Evolutionary conservation across 2,113 vertebrate species (phyloP), one percentile per base, ranked within the genome.

Genomic region (Mesembrinibis cayennensis): DNA sequence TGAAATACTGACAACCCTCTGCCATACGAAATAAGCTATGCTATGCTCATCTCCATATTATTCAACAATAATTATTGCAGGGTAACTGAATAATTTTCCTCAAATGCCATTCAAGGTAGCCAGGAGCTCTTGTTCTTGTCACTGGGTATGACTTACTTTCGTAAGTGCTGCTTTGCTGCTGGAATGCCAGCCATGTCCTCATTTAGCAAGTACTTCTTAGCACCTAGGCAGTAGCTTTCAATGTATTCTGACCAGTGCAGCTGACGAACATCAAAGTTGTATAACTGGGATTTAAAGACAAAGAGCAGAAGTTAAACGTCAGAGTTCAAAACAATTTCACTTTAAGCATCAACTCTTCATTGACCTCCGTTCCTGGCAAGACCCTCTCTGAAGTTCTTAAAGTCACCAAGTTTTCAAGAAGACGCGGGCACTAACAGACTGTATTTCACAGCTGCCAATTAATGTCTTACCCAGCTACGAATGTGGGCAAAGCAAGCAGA

Each of bases 221-320:
- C 98, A 90, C 99, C 99, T 89, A 99, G 98, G 94, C 99, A 99
- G 82, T 99, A 99, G 86, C 99, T 99, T 96, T 99, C 99, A 13
- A 99, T 99, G 97, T 99, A 99, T 96, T 99, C 99, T 2, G 99
- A 98, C 99, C 99, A 99, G 97, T 99, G 99, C 93, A 99, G 95
- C 96, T 99, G 99, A 50, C 99, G 99, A 70, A 99, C 98, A 36
- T 99, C 99, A 18, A 99, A 99, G 97, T 99, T 99, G 98, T 99
- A 99, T 26, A 98, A 96, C 99, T 99, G 98, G 40, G 88, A 96
- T 95, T 83, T 56, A 97, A 92, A 91, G 63, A 87, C 56, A 91
- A 82, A 95, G 29, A 94, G 32, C 4, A 42, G 38, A 73, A 61
- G n/a, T 52, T 73, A 86, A 82, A 73, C 3, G 8, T 8, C 13